Percentiles rank a stretch among this genome's conserved stretches.
Evolutionary conservation across 37 sponge, comb jelly and placozoan species (phyloP).

Genomic region (Amphimedon queenslandica): DNA sequence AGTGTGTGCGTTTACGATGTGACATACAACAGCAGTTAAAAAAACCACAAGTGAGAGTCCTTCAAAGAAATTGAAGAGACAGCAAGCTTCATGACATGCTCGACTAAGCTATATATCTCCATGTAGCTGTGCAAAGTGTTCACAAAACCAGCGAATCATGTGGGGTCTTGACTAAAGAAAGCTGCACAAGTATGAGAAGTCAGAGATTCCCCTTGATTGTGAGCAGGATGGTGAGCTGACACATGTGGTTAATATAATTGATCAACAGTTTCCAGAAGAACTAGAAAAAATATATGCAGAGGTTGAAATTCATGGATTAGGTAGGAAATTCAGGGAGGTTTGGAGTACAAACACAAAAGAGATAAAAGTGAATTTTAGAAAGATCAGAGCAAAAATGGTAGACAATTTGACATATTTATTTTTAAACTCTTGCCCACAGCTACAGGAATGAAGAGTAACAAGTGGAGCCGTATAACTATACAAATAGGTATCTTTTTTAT

Average conservation of each 20-base stretch:
- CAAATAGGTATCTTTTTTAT: background rate
- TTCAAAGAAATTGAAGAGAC: background rate
- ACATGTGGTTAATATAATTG: background rate
- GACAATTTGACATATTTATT: background rate
- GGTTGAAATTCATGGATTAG: background rate
- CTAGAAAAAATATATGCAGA: background rate
- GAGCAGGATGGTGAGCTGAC: conserved; percentile 5
- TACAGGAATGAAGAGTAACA: background rate
- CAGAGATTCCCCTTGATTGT: conserved; percentile 4
- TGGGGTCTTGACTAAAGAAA: background rate
- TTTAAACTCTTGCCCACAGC: background rate
- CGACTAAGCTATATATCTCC: conserved; percentile 5
- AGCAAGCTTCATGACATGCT: background rate
- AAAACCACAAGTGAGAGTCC: background rate
- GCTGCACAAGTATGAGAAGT: background rate
- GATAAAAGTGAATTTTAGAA: background rate
- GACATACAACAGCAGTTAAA: background rate
- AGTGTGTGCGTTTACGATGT: background rate
- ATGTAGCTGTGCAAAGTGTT: background rate
- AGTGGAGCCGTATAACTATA: conserved; percentile 1
- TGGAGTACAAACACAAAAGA: background rate
- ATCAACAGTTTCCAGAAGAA: background rate
- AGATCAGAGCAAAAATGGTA: background rate
- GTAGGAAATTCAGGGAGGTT: background rate
- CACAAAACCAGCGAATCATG: background rate